Base-by-base conservation (phyloP, 1,140 invertebrate species). In the Parasteatoda tepidariorum region DNA sequence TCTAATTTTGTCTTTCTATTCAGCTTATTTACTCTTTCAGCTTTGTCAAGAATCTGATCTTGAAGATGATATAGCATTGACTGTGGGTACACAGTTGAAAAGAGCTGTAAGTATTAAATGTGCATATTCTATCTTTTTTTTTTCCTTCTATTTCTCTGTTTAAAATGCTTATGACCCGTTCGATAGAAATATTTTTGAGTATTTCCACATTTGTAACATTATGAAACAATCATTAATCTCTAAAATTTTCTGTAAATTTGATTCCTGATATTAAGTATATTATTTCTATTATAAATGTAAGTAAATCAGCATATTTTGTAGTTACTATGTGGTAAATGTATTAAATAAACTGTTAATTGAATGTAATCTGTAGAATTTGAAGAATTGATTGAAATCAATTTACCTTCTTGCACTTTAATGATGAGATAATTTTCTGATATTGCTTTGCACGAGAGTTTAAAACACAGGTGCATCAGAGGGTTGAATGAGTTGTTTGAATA, bases 31-130 rank as follows among this genome's bases (percentile, higher is more conserved):
- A 66, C 84, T 87, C 22, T 85, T 91, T 28, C 89, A 90, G 84
- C 85, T 92, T 4, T 92, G 91, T 90, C 88, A 90, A 86, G 85
- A 88, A 68, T 84, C 91, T 87, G 84, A 88, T 86, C 83, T 86
- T 88, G 76, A 88, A 88, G 84, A 91, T 88, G 84, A 92, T 90
- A 86, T 90, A 89, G 86, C 91, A 88, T 75, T 83, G 28, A 34
- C 28, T 6, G 33, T 83, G 66, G 81, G 81, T 18, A 83, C 81
- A 33, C 64, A 34, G 26, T 9, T 74, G 13, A 48, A 74, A 75
- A 73, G 55, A 57, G 38, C 41, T 33, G 81, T 83, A 75, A 34
- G 81, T n/a, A 18, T 34, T 3, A 0, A 33, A 15, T 33, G 13
- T 30, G 11, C 22, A 24, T 33, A 34, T 61, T 11, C 24, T n/a